Base-by-base conservation (phyloP, 2,113 vertebrate genomes). In the Silurus glanis region DNA sequence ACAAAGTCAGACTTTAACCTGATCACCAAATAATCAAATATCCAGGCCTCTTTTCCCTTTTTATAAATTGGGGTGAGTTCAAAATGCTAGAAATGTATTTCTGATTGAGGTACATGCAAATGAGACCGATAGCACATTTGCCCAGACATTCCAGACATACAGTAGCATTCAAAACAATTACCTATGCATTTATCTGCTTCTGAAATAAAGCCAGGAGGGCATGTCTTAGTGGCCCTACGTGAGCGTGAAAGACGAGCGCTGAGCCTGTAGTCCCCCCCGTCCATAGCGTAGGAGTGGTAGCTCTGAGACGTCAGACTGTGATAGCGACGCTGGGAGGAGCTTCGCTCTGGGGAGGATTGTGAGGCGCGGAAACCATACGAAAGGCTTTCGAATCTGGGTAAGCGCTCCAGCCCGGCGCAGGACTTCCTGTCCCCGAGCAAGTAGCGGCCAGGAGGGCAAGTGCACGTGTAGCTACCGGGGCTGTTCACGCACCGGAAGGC, bases 381-480 rank as follows among this genome's bases (percentile, higher is more conserved):
- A 88, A 92, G 95, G 93, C 94, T 93, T 88, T 96, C 96, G 61
- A 95, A 95, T 94, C 91, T 93, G 87, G 97, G 96, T 91, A 99
- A 95, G 91, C 96, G 95, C 94, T 99, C 96, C 94, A 99, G 92
- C 93, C 98, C 97, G 17, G 97, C 97, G 88, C 98, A 99, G 93
- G 98, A 99, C 92, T 98, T 98, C 91, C 97, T 97, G 81, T 99
- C 98, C 69, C 97, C 97, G 93, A 99, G 94, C 92, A 99, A 95
- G 85, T 96, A 95, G 91, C 95, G 97, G 87, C 98, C 97, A 56
- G 96, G 92, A 0, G 96, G 97, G 95, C 98, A 99, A 90, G 94
- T 64, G 95, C 98, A 99, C 94, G 95, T 96, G 97, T 96, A 99
- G 97, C 97, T 99, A 96, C 98, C 96, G 0, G 96, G 97, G 88